Base-by-base conservation (phyloP, 1,140 invertebrate genomes). In the Caerostris extrusa region DNA sequence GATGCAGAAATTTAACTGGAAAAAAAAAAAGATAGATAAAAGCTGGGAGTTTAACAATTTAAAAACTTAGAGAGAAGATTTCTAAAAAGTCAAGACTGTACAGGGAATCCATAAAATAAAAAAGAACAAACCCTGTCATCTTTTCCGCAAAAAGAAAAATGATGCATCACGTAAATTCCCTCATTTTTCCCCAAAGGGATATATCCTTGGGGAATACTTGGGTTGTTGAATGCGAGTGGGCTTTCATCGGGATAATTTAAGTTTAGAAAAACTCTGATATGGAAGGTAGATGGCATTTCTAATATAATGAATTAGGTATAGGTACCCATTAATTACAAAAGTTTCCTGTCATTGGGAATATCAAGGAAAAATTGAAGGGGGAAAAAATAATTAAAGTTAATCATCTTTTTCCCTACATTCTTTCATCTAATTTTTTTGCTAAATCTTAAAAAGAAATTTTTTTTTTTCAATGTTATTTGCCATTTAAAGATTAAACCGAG, bases 241-340 rank as follows among this genome's bases (percentile, higher is more conserved):
- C 53, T 77, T 77, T 77, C 71, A 77, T 77, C 71, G 53, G 34
- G 71, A 77, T 77, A 77, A 77, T 77, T 77, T 77, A 77, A 77
- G 19, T 77, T 77, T 77, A 71, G 69, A 77, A 77, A 77, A 77
- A 77, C 10, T 12, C 19, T 34, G n/a, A 53, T 50, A 50, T 77
- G 10, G 5, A 77, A 77, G 71, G 71, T 77, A 77, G 71, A 77
- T 3, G 71, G 50, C 8, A 53, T 50, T 53, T 77, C 34, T 77
- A 77, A 77, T 34, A 77, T 77, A 77, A 77, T 77, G 71, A 77
- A 77, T 77, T 77, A 34, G 8, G 71, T 8, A 77, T 77, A 50
- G 50, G 34, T 77, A 14, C 10, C 53, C 19, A 77, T 77, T 77
- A 77, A 77, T 77, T 77, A 77, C 8, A 77, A 77, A 50, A 50